These are phyloP conservation scores for Chelonus insularis DNA, from an alignment of 1,140 invertebrate species.

Conservation along the genomic window DNA sequence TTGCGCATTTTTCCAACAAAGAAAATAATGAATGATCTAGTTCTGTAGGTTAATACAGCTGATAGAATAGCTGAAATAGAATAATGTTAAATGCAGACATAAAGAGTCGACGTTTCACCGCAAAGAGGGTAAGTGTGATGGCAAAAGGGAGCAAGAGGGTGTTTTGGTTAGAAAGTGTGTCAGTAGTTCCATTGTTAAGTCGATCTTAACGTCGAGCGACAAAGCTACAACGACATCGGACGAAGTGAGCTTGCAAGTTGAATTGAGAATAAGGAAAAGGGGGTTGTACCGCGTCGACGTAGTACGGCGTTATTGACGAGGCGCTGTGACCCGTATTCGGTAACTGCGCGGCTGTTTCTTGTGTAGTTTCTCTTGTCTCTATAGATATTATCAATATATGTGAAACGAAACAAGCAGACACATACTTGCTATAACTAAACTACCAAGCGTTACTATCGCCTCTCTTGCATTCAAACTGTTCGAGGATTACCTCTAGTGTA, in stretches of 20 bases:
- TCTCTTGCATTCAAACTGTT: slow-evolving; percentile 20
- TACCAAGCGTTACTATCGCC: slow-evolving; percentile 7
- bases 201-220: slow-evolving; percentile 26
- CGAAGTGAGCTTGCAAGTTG: slow-evolving; percentile 4
- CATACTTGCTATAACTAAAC: slow-evolving; percentile 13
- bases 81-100: too few species aligned
- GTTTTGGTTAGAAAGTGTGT: slow-evolving; percentile 24
- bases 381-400: slow-evolving; percentile 12
- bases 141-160: background rate
- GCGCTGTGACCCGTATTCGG: slow-evolving; percentile 38
- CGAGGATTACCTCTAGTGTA: slow-evolving; percentile 20
- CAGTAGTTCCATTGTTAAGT: slow-evolving; percentile 32
- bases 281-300: slow-evolving; percentile 28
- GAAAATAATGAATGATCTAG: too few species aligned
- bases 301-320: slow-evolving; percentile 37
- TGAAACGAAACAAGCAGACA: slow-evolving; percentile 17
- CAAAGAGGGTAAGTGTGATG: background rate
- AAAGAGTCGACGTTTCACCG: too few species aligned
- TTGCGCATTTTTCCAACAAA: too few species aligned
- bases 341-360: slow-evolving; percentile 32
- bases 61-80: too few species aligned
- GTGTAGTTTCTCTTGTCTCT: slow-evolving; percentile 20
- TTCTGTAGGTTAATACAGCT: too few species aligned
- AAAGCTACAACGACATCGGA: background rate
- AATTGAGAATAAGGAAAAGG: slow-evolving; percentile 15